These are phyloP conservation scores for Beris chalybata DNA, from an alignment of 2,888 invertebrate genomes.

Conservation along the genomic window DNA sequence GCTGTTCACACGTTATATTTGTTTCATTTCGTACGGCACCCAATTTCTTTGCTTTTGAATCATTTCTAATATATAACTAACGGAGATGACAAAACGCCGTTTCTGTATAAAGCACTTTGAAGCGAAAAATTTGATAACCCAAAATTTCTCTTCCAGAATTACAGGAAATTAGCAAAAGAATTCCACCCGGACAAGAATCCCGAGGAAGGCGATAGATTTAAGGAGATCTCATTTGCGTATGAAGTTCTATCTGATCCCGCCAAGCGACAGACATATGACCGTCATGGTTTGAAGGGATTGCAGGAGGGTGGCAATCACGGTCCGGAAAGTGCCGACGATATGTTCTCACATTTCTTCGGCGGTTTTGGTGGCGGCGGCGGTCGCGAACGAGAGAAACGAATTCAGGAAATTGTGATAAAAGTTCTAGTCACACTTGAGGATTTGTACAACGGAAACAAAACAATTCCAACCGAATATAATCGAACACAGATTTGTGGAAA, in stretches of 20 bases:
- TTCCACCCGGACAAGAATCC: constrained; percentile 93
- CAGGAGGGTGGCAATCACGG: constrained; percentile 74
- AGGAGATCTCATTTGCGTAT: constrained; percentile 94
- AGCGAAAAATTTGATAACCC: no score
- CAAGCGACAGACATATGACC: constrained; percentile 83
- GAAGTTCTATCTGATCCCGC: constrained; percentile 89
- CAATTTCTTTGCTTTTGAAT: no score
- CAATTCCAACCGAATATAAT: constrained; percentile 53
- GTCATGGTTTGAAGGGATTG: constrained; percentile 82
- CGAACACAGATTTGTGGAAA: constrained; percentile 48
- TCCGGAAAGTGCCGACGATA: constrained; percentile 61
- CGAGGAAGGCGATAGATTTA: constrained; percentile 88
- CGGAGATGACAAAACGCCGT: no score
- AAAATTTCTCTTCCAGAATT: constrained; percentile 66
- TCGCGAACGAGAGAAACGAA: constrained; percentile 66
- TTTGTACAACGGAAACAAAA: constrained; percentile 85
- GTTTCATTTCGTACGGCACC: no score
- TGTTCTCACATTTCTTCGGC: constrained; percentile 71
- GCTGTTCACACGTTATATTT: no score
- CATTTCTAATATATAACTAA: no score
- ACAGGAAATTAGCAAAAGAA: constrained; percentile 89
- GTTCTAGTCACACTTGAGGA: constrained; percentile 87
- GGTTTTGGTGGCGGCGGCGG: constrained; percentile 57
- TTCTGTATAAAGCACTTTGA: no score
- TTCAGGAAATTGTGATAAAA: constrained; percentile 76